These are phyloP conservation scores for Lagenorhynchus albirostris DNA, from an alignment of 2,113 vertebrate genomes.

Conservation along the genomic window DNA sequence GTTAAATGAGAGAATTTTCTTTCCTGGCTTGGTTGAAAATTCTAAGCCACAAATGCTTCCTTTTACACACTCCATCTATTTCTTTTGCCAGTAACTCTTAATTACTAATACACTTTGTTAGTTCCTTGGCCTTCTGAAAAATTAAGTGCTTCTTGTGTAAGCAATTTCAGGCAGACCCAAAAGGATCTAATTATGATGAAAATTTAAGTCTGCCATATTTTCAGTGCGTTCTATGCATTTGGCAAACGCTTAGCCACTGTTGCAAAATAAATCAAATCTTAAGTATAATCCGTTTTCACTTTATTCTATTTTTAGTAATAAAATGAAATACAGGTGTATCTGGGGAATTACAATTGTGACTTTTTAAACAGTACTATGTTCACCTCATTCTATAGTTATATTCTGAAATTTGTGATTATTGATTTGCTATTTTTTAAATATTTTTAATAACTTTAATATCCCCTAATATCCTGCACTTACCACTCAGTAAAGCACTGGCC, in stretches of 20 bases:
- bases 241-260: neutral
- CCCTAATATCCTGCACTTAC: neutral
- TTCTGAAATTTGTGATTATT: neutral
- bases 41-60: neutral
- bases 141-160: neutral
- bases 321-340: neutral
- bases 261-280: neutral
- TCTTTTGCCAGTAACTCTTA: neutral
- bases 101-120: neutral
- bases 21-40: neutral
- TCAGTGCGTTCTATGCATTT: neutral
- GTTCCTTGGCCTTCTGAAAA: neutral
- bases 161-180: neutral
- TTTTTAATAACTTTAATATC: neutral
- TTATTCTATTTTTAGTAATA: neutral
- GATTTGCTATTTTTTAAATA: neutral
- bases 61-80: neutral
- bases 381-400: neutral
- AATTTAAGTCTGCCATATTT: neutral
- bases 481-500: neutral
- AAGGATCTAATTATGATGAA: neutral
- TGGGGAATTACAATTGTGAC: neutral
- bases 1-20: constrained; percentile 13
- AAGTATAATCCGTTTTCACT: neutral
- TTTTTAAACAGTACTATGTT: neutral